Evolutionary conservation across 2,888 invertebrate species (phyloP).

Genomic region (Metacarcinus magister): DNA sequence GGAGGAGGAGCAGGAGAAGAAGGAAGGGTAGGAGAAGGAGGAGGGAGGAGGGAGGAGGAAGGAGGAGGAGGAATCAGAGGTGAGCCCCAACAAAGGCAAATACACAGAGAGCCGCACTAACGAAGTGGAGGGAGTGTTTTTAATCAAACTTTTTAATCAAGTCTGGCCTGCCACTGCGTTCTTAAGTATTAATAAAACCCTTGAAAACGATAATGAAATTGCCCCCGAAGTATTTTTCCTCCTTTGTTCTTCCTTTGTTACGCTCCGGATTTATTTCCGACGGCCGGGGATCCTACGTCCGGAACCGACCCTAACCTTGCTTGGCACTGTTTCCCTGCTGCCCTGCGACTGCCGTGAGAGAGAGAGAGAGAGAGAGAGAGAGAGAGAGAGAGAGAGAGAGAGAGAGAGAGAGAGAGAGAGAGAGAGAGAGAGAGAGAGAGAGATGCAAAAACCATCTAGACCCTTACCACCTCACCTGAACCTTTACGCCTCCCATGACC

Average conservation of each 20-base stretch:
- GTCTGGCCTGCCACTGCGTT: conserved; percentile 63
- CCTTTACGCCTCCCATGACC: background rate
- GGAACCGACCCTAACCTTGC: background rate
- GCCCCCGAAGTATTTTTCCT: conserved; percentile 52
- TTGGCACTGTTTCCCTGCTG: background rate
- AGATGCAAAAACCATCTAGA: background rate
- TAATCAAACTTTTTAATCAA: conserved; percentile 69
- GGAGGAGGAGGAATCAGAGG: background rate
- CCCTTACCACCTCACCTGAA: background rate
- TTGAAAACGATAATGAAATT: conserved; percentile 67
- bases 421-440: background rate
- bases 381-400: conserved; percentile 57
- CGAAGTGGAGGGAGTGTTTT: conserved; percentile 63
- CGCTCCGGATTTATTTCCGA: conserved; percentile 21
- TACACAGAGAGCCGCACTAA: conserved; percentile 39
- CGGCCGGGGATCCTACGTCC: conserved; percentile 1
- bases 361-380: conserved; percentile 59
- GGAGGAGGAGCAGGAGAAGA: background rate
- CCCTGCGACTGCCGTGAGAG: background rate
- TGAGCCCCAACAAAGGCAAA: conserved; percentile 30
- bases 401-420: conserved; percentile 43
- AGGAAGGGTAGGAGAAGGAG: background rate
- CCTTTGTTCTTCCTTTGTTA: conserved; percentile 30
- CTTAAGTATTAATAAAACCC: conserved; percentile 66
- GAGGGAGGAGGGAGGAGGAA: background rate